phyloP scores from a whole-genome alignment of 2,797 vertebrate genomes.

The Pogoniulus pusillus region DNA sequence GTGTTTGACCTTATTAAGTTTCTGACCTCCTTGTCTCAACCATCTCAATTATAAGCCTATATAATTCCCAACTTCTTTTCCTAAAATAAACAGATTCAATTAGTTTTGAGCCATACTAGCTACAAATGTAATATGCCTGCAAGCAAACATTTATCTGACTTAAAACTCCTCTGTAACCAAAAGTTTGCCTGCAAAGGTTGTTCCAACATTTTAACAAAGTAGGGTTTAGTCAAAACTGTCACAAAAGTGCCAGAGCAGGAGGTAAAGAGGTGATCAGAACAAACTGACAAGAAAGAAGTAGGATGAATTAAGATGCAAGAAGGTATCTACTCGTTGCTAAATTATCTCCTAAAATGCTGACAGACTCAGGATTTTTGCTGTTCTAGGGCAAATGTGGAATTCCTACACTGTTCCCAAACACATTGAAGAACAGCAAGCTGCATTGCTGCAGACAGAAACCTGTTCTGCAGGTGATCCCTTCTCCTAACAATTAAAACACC shows the following conservation, averaged over 20 bases:
- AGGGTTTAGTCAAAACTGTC: background rate
- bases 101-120: background rate
- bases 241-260: background rate
- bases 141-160: background rate
- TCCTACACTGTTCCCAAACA: fast-evolving
- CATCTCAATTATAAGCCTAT: background rate
- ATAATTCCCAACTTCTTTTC: background rate
- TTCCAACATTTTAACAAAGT: background rate
- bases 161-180: background rate
- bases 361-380: background rate
- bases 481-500: background rate
- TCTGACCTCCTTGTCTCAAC: background rate
- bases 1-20: background rate
- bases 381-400: background rate
- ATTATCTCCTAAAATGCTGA: background rate
- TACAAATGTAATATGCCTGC: background rate
- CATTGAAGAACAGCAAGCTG: background rate
- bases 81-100: background rate
- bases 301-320: background rate
- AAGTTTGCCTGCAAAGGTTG: background rate
- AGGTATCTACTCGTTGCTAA: background rate
- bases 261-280: background rate
- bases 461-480: background rate
- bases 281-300: background rate
- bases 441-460: background rate